Evolutionary conservation across 2,797 vertebrate genomes (phyloP).

Genomic region (Aldrovandia affinis): DNA sequence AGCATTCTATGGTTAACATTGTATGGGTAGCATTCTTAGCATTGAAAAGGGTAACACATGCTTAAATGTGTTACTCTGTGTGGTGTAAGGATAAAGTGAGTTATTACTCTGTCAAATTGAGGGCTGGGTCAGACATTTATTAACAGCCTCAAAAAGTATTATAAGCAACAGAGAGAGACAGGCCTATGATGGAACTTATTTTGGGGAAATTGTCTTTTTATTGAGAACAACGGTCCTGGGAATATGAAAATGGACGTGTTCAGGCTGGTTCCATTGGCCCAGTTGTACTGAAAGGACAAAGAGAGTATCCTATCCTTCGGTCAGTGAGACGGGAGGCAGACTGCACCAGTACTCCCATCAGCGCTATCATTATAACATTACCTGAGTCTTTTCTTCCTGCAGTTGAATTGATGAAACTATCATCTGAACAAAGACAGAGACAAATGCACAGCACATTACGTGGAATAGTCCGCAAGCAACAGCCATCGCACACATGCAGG

Average conservation of each 20-base stretch:
- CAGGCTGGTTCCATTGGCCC: slow-evolving; percentile 31
- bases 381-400: slow-evolving; percentile 96
- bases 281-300: slow-evolving; percentile 34
- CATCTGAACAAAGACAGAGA: slow-evolving; percentile 91
- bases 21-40: too few relatives aligned
- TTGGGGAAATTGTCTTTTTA: slow-evolving; percentile 38
- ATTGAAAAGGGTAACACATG: too few relatives aligned
- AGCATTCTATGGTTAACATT: too few relatives aligned
- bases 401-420: slow-evolving; percentile 82
- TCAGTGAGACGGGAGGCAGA: background rate
- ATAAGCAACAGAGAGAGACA: slow-evolving; percentile 18
- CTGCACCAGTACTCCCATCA: background rate
- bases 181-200: slow-evolving; percentile 36
- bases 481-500: slow-evolving; percentile 37
- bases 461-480: slow-evolving; percentile 66
- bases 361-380: slow-evolving; percentile 72
- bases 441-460: slow-evolving; percentile 78
- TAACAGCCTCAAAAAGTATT: slow-evolving; percentile 35
- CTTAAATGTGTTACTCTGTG: too few relatives aligned
- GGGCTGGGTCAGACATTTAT: slow-evolving; percentile 26
- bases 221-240: slow-evolving; percentile 19
- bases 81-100: too few relatives aligned
- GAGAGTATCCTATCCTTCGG: background rate
- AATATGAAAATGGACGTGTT: slow-evolving; percentile 24
- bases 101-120: too few relatives aligned